Conservation (phyloP, 1,140 invertebrate genomes). For the Acromyrmex echinatior region DNA sequence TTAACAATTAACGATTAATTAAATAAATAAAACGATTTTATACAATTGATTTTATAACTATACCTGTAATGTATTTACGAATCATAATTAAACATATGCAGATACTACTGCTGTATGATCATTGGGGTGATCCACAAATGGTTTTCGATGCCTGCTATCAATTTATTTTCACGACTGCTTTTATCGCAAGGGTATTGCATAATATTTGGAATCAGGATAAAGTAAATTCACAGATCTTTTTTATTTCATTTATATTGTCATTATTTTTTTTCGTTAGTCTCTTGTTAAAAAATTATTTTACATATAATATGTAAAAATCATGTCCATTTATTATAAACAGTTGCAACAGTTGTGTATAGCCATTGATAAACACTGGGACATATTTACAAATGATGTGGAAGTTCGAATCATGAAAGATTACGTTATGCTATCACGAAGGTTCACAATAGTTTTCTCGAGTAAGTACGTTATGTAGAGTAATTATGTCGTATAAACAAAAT, state of each 20-base stretch:
- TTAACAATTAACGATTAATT: not conserved
- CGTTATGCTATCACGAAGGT: not conserved
- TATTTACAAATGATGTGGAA: conserved; percentile 33
- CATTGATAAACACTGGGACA: conserved; percentile 21
- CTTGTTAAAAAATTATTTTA: not conserved
- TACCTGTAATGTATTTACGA: not conserved
- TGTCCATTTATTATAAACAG: not conserved
- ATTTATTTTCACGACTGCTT: not conserved
- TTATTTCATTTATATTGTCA: not conserved
- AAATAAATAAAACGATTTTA: not conserved
- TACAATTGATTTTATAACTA: not conserved
- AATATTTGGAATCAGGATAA: not conserved
- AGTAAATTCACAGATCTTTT: not conserved
- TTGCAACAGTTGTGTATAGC: not conserved
- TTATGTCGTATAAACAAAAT: too few species aligned
- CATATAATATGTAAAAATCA: not conserved
- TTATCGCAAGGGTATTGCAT: not conserved
- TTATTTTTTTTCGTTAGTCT: not conserved
- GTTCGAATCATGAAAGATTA: conserved; percentile 18
- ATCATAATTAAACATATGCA: not conserved
- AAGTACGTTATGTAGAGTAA: not conserved
- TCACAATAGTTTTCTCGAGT: conserved; percentile 12
- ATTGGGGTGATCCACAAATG: not conserved
- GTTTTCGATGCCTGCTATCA: conserved; percentile 19
- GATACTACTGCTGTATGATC: conserved; percentile 10